A percentile compares a stretch with the other conserved stretches of the same genome.
Conservation (phyloP, 2,113 vertebrate genomes). For the Pycnonotus jocosus region DNA sequence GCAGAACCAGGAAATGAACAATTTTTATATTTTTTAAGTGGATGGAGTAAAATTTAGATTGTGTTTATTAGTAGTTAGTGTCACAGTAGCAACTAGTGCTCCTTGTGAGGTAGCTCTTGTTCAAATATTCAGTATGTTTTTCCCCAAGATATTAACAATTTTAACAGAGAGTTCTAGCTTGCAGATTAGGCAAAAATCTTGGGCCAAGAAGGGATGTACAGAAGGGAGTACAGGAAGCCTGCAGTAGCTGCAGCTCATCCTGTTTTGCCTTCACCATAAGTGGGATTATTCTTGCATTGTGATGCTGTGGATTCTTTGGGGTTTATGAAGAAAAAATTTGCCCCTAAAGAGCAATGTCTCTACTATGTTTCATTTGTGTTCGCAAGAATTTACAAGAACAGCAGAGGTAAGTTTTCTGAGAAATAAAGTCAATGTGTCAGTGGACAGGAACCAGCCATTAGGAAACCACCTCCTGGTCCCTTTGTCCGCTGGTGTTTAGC, state of each 20-base stretch:
- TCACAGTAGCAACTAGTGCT: background rate
- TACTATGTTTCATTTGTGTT: background rate
- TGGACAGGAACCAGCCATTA: background rate
- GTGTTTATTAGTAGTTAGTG: background rate
- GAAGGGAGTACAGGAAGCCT: background rate
- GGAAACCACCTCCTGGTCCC: background rate
- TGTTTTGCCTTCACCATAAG: background rate
- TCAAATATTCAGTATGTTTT: background rate
- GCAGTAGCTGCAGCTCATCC: background rate
- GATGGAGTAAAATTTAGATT: background rate
- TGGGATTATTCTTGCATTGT: background rate
- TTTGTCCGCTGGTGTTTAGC: background rate
- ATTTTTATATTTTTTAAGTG: background rate
- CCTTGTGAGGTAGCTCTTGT: background rate
- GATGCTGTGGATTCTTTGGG: background rate
- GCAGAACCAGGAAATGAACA: conserved; percentile 3
- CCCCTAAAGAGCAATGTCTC: background rate
- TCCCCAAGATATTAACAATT: background rate
- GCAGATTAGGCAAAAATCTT: background rate
- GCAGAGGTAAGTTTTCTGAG: background rate
- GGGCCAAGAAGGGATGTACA: background rate
- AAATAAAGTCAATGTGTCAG: background rate
- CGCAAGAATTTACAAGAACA: background rate
- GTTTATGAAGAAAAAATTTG: background rate
- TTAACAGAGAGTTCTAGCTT: background rate